phyloP scores from a whole-genome alignment of 2,113 vertebrate genomes.

The Dissostichus mawsoni region DNA sequence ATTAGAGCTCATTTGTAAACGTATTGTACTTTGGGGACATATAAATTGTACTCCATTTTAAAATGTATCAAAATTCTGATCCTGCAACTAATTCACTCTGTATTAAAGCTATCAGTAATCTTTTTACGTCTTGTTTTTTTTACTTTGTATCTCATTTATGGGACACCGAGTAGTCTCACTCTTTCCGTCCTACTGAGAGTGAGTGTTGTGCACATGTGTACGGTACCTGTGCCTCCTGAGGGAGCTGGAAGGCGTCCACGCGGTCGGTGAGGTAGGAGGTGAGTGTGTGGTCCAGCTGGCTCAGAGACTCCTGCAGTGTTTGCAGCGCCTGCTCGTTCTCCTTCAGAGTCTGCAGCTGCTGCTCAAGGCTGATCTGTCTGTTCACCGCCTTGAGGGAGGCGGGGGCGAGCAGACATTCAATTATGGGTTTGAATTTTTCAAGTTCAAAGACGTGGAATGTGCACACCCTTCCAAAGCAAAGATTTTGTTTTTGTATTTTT shows the following conservation, averaged over 20 bases:
- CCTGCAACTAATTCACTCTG: too few relatives aligned
- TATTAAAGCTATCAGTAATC: too few relatives aligned
- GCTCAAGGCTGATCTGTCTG: constrained; percentile 91
- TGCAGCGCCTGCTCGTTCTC: constrained; percentile 91
- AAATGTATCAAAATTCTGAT: too few relatives aligned
- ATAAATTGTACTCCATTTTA: too few relatives aligned
- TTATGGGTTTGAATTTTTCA: neutral
- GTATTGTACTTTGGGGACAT: too few relatives aligned
- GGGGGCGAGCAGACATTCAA: neutral
- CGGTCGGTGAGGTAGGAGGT: constrained; percentile 96
- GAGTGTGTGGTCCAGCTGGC: constrained; percentile 91
- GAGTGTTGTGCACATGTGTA: neutral
- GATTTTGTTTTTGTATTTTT: neutral
- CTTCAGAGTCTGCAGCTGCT: constrained; percentile 88
- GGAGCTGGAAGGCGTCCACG: constrained; percentile 94
- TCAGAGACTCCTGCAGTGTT: constrained; percentile 90
- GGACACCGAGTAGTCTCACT: too few relatives aligned
- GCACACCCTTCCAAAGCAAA: neutral
- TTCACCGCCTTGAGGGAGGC: constrained; percentile 86
- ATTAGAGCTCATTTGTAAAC: too few relatives aligned
- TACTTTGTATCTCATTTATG: neutral
- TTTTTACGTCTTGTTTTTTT: neutral
- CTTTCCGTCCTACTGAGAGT: neutral
- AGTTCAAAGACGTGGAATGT: neutral
- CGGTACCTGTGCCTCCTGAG: constrained; percentile 95